Evolutionary conservation across 2,888 invertebrate genomes (phyloP).

Genomic region (Dasysyrphus tricinctus): DNA sequence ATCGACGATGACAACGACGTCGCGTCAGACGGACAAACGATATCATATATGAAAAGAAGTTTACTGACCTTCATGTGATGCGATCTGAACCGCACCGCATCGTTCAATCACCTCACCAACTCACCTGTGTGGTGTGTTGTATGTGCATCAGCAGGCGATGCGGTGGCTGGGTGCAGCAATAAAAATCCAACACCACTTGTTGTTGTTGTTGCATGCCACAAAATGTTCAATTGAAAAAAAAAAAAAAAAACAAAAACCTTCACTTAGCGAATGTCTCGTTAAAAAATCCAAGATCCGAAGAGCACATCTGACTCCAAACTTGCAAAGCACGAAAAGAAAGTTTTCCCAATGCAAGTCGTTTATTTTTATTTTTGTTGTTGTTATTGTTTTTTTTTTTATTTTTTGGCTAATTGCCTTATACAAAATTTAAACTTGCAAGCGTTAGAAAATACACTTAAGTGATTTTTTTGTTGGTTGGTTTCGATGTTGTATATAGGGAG

Average conservation of each 20-base stretch:
- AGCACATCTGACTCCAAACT: slow-evolving; percentile 64
- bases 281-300: slow-evolving; percentile 34
- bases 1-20: slow-evolving; percentile 1
- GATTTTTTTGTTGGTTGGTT: slow-evolving; percentile 25
- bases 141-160: not conserved
- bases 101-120: slow-evolving; percentile 68
- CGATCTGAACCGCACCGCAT: slow-evolving; percentile 72
- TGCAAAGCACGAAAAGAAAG: slow-evolving; percentile 72
- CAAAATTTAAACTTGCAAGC: slow-evolving; percentile 44
- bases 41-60: slow-evolving; percentile 41
- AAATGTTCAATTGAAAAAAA: slow-evolving; percentile 20
- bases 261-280: slow-evolving; percentile 50
- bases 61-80: slow-evolving; percentile 73
- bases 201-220: slow-evolving; percentile 13
- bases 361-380: not conserved
- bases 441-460: slow-evolving; percentile 60
- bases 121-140: slow-evolving; percentile 63
- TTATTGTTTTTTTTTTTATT: slow-evolving; percentile 12
- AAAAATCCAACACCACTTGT: slow-evolving; percentile 22
- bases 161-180: slow-evolving; percentile 51
- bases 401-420: slow-evolving; percentile 74
- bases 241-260: slow-evolving; percentile 5
- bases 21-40: not conserved
- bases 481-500: not conserved
- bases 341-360: slow-evolving; percentile 54